These are phyloP conservation scores for Sakesphorus luctuosus DNA, from an alignment of 2,113 vertebrate species.

Conservation along the genomic window DNA sequence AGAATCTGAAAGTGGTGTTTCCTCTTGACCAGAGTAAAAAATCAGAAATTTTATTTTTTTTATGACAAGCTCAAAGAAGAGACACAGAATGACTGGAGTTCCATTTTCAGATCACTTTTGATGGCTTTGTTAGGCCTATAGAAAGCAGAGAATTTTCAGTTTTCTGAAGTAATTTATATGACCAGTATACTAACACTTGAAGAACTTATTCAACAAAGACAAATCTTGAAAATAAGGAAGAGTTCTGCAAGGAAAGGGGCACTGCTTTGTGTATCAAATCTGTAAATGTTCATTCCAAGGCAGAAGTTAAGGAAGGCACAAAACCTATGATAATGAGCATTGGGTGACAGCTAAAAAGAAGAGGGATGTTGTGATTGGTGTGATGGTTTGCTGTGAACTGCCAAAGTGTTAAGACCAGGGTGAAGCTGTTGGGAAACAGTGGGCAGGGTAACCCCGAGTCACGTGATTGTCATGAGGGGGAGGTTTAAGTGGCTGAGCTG, in stretches of 20 bases:
- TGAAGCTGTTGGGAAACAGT: not conserved
- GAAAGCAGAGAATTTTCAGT: not conserved
- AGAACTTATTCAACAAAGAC: not conserved
- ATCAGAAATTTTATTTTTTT: not conserved
- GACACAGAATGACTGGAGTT: not conserved
- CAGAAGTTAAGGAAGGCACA: not conserved
- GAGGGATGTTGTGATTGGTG: fast-evolving
- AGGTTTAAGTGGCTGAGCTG: not conserved
- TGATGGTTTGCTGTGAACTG: not conserved
- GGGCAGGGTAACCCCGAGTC: not conserved
- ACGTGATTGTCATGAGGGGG: fast-evolving
- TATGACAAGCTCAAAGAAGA: not conserved
- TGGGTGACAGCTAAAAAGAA: not conserved
- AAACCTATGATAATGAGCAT: not conserved
- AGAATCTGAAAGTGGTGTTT: not conserved
- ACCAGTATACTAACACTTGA: not conserved
- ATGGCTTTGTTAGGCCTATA: not conserved
- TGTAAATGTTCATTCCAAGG: not conserved
- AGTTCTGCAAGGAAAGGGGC: not conserved
- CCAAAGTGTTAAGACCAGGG: not conserved
- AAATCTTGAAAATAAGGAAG: not conserved
- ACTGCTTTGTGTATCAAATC: not conserved
- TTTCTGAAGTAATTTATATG: not conserved
- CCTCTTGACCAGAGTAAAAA: not conserved
- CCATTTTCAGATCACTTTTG: not conserved